phyloP scores from a whole-genome alignment of 1,140 invertebrate species.

The Harpegnathos saltator region DNA sequence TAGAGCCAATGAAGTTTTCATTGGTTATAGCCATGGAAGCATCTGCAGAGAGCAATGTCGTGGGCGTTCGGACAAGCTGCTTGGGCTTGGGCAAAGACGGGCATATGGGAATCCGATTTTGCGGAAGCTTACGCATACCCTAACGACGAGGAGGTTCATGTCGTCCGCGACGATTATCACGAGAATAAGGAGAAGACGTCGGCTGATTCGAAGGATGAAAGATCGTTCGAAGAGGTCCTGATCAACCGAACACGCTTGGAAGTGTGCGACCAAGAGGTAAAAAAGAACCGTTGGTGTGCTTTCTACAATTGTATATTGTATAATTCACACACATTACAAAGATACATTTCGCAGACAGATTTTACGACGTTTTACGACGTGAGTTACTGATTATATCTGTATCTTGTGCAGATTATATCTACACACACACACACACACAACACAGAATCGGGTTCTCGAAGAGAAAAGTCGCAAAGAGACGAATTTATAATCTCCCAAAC shows the following conservation, averaged over 20 bases:
- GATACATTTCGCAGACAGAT: too few species aligned
- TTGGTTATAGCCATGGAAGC: slow-evolving; percentile 83
- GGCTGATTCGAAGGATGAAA: slow-evolving; percentile 84
- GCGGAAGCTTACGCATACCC: slow-evolving; percentile 79
- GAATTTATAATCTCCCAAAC: too few species aligned
- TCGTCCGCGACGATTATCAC: slow-evolving; percentile 79
- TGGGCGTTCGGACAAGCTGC: slow-evolving; percentile 85
- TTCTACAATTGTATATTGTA: slow-evolving; percentile 1
- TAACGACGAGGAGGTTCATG: slow-evolving; percentile 81
- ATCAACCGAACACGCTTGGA: slow-evolving; percentile 92
- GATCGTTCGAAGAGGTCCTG: slow-evolving; percentile 87
- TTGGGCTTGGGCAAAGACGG: slow-evolving; percentile 84
- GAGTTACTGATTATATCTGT: too few species aligned
- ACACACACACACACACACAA: too few species aligned
- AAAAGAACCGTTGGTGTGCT: too few species aligned
- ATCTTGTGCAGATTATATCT: too few species aligned
- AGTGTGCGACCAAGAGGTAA: slow-evolving; percentile 92
- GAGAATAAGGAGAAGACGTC: slow-evolving; percentile 84
- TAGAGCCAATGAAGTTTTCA: not conserved
- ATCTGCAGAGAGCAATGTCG: slow-evolving; percentile 80
- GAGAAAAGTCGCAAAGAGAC: too few species aligned
- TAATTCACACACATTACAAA: too few species aligned
- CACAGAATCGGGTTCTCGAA: too few species aligned
- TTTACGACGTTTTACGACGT: too few species aligned
- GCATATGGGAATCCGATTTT: slow-evolving; percentile 81